phyloP scores from a whole-genome alignment of 1,140 invertebrate genomes.

The Anastrepha ludens region DNA sequence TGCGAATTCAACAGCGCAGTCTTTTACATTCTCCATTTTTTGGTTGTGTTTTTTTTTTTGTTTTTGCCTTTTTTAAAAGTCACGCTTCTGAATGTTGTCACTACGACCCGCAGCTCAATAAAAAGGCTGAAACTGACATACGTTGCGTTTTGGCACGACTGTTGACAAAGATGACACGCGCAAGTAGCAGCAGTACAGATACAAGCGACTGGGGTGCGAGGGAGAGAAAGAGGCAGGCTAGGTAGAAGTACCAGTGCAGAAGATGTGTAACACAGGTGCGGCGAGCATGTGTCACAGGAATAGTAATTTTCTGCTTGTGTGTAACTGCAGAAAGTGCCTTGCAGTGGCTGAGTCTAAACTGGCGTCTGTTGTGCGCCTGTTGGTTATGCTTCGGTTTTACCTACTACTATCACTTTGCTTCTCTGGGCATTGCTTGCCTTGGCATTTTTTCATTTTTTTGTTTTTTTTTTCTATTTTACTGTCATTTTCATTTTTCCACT shows the following conservation, averaged over 20 bases:
- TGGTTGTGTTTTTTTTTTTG: neutral
- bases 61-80: neutral
- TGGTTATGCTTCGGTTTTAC: neutral
- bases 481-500: conserved; percentile 6
- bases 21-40: neutral
- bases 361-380: neutral
- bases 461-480: neutral
- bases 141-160: conserved; percentile 2
- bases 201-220: neutral
- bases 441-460: neutral
- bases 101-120: conserved; percentile 29
- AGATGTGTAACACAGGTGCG: neutral
- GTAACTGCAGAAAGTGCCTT: neutral
- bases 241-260: neutral
- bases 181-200: neutral
- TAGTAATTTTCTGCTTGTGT: conserved; percentile 9
- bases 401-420: conserved; percentile 10
- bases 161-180: conserved; percentile 36
- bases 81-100: neutral
- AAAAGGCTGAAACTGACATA: conserved; percentile 11
- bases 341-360: neutral
- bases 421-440: neutral
- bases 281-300: neutral
- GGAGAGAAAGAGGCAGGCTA: neutral
- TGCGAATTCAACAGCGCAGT: neutral